A percentile compares a stretch with the other conserved stretches of the same genome.
Evolutionary conservation across 2,113 vertebrate genomes (phyloP).

Genomic region (Sylvilagus bachmani): DNA sequence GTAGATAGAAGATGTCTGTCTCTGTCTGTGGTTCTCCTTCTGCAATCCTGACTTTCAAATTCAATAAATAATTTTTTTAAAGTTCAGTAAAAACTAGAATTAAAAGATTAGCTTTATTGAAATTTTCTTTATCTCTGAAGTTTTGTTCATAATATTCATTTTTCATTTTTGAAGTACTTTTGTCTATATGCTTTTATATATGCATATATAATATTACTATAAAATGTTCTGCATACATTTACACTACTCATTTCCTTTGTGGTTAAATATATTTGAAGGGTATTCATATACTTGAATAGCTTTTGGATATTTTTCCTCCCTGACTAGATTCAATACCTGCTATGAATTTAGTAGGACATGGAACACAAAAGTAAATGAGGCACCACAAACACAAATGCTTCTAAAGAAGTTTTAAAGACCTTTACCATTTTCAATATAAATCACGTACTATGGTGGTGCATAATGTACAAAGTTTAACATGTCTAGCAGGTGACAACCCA

Average conservation of each 20-base stretch:
- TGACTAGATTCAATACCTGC: background rate
- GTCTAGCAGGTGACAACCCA: background rate
- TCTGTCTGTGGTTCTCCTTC: too few relatives aligned
- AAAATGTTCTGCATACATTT: background rate
- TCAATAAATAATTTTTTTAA: too few relatives aligned
- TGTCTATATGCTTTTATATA: too few relatives aligned
- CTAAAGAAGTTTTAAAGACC: background rate
- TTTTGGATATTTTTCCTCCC: background rate
- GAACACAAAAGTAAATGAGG: background rate
- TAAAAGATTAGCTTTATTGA: too few relatives aligned
- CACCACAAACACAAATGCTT: background rate
- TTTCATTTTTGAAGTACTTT: too few relatives aligned
- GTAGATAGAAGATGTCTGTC: too few relatives aligned
- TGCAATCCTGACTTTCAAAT: too few relatives aligned
- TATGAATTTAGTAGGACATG: background rate
- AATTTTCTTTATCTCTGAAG: too few relatives aligned
- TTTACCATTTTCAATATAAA: background rate
- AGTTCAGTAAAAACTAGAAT: too few relatives aligned
- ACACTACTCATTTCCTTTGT: background rate
- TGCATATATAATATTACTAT: background rate
- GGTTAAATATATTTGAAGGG: constrained; percentile 9
- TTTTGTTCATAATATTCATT: too few relatives aligned
- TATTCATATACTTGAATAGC: background rate
- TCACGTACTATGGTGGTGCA: background rate
- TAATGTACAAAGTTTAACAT: background rate